phyloP scores from a whole-genome alignment of 2,797 vertebrate species.

The Brachyalestes nurse region DNA sequence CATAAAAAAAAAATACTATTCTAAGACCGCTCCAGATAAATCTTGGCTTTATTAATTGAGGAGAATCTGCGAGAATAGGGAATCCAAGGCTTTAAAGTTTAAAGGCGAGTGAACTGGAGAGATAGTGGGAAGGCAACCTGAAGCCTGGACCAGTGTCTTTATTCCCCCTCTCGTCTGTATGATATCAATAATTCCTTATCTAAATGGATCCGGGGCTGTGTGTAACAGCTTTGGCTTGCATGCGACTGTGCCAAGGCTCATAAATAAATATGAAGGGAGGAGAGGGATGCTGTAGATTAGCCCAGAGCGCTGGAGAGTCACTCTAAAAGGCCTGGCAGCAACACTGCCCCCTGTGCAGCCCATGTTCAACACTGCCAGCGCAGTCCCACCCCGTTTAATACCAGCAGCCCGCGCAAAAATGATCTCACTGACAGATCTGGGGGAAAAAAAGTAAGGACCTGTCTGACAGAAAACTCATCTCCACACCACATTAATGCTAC shows the following conservation, averaged over 20 bases:
- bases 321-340: conserved; percentile 23
- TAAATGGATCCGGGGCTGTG: conserved; percentile 58
- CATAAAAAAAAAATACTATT: no score
- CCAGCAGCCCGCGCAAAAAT: neutral
- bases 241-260: conserved; percentile 48
- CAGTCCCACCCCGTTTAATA: conserved; percentile 12
- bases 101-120: conserved; percentile 24
- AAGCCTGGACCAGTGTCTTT: conserved; percentile 41
- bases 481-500: conserved; percentile 44
- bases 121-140: conserved; percentile 16
- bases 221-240: conserved; percentile 49
- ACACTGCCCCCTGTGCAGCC: conserved; percentile 13
- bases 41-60: conserved; percentile 25
- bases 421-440: conserved; percentile 16
- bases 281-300: conserved; percentile 49
- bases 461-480: conserved; percentile 24
- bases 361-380: conserved; percentile 27
- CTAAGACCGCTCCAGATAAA: neutral
- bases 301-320: conserved; percentile 10
- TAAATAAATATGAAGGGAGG: conserved; percentile 55
- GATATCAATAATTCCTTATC: conserved; percentile 63
- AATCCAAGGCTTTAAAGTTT: conserved; percentile 21
- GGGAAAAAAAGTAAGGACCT: conserved; percentile 14
- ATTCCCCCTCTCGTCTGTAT: conserved; percentile 44
- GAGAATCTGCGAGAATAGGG: conserved; percentile 20